Conservation (phyloP, 2,888 invertebrate species). For the Athripsodes cinereus region DNA sequence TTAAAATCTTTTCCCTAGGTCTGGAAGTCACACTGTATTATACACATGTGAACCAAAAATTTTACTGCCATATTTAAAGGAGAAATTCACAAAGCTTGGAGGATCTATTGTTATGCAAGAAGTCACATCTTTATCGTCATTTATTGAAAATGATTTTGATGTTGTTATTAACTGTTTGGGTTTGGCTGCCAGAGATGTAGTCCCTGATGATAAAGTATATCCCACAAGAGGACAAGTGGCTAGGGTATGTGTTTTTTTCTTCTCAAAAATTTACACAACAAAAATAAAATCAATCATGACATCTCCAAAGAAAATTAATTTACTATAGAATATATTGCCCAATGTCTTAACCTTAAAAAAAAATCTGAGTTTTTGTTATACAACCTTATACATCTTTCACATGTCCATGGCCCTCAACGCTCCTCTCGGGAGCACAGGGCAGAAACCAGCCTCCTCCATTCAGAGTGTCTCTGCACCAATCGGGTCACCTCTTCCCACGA, state of each 20-base stretch:
- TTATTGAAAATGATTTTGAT: conserved; percentile 53
- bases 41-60: conserved; percentile 60
- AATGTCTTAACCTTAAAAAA: too few species aligned
- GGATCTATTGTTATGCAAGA: conserved; percentile 49
- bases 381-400: too few species aligned
- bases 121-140: conserved; percentile 35
- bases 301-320: too few species aligned
- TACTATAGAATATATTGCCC: too few species aligned
- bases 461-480: too few species aligned
- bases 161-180: conserved; percentile 78
- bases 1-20: conserved; percentile 10
- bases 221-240: conserved; percentile 73
- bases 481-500: too few species aligned
- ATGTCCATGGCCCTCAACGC: too few species aligned
- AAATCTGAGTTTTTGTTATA: too few species aligned
- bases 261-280: too few species aligned
- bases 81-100: conserved; percentile 53
- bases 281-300: too few species aligned
- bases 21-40: conserved; percentile 39
- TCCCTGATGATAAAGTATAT: conserved; percentile 54
- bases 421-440: too few species aligned
- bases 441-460: too few species aligned
- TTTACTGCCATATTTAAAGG: conserved; percentile 61
- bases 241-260: conserved; percentile 47
- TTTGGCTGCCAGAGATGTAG: conserved; percentile 56